phyloP scores from a whole-genome alignment of 2,113 vertebrate genomes.

The Procavia capensis region DNA sequence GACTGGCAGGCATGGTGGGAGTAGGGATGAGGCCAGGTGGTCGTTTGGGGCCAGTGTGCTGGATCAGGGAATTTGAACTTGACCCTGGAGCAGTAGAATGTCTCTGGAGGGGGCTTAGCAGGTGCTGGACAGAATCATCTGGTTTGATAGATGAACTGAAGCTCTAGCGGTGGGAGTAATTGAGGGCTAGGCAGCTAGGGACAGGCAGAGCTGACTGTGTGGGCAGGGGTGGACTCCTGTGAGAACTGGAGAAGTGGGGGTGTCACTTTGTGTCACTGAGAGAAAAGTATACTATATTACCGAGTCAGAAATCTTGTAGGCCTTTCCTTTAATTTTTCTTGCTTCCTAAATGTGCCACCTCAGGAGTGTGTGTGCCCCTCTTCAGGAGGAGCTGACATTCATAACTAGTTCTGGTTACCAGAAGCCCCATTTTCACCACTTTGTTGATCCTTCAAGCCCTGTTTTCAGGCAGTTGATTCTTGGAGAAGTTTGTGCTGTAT shows the following conservation, averaged over 20 bases:
- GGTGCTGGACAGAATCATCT: not conserved
- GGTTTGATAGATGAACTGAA: not conserved
- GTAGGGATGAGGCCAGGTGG: too few relatives aligned
- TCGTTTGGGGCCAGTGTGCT: not conserved
- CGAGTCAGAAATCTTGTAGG: not conserved
- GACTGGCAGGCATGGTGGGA: not conserved
- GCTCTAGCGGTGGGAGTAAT: not conserved
- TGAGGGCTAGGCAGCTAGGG: not conserved
- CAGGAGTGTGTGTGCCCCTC: too few relatives aligned
- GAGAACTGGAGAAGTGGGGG: not conserved
- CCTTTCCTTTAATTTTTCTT: not conserved
- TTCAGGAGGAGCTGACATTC: not conserved
- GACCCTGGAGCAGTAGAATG: not conserved
- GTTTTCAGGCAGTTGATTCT: not conserved
- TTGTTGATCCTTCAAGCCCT: not conserved
- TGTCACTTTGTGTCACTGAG: not conserved
- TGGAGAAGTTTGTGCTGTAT: not conserved
- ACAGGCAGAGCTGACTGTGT: not conserved
- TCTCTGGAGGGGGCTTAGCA: not conserved
- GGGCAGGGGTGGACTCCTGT: fast-evolving
- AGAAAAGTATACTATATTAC: not conserved
- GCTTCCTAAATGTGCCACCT: not conserved
- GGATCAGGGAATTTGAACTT: not conserved
- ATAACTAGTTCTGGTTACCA: not conserved
- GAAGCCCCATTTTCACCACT: not conserved